Base-by-base conservation (phyloP, 2,888 invertebrate genomes). In the Lathronympha strigana region DNA sequence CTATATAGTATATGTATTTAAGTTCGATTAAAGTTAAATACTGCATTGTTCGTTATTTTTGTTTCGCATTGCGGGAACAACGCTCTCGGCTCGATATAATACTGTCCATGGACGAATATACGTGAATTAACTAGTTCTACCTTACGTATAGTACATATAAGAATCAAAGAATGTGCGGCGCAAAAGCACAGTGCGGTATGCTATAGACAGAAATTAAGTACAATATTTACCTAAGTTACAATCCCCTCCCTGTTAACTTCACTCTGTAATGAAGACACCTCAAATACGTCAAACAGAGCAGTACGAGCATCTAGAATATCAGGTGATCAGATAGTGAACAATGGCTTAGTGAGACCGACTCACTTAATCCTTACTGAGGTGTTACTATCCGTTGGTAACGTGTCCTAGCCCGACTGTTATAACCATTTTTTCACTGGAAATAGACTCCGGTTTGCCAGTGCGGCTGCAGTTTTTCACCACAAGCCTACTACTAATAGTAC, bases 101-200 rank as follows among this genome's bases (percentile, higher is more conserved):
- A 87, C 85, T 84, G 85, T 73, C 76, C 75, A 71, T 79, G 86
- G 86, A 87, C 85, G 83, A 81, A 81, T 76, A 71, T 71, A 67
- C 71, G 67, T 72, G 71, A 73, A 72, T 74, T 76, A 80, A 72
- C 74, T 76, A 80, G 71, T 72, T 71, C 76, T 79, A 70, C 67
- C 68, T 81, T 80, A 81, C 79, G 76, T 79, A 77, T 79, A 73
- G 75, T 72, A 79, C 74, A 76, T 75, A 77, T 71, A 77, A 71
- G 40, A 74, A 67, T 74, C 70, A 75, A 70, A 73, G 69, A 74
- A 67, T 74, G 87, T 86, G 86, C 86, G 77, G 78, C 78, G 84
- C 85, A 79, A 78, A 87, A 89, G 89, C 88, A 80, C 82, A 74
- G 88, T 87, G 89, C 87, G 70, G 72, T 75, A 51, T 53, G 51